Evolutionary conservation across 2,113 vertebrate species (phyloP), one percentile per base, ranked within the genome.

Genomic region (Cryptotis parvus): DNA sequence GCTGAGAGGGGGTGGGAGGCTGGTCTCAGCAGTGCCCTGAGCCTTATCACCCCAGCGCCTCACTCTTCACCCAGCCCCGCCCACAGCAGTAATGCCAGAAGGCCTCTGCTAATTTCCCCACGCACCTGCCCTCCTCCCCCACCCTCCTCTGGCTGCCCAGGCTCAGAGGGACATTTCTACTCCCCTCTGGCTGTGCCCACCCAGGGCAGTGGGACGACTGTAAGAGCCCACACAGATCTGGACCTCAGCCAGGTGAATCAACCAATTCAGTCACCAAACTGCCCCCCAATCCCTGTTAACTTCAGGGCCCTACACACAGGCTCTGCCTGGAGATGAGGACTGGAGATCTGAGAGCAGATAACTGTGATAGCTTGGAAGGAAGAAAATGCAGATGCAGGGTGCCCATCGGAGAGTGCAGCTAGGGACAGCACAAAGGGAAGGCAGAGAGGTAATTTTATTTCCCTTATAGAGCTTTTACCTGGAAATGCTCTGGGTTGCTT

Each of bases 101-200:
- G 95, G 95, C 90, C 70, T 87, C 95, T 96, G 94, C n/a, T n/a
- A n/a, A n/a, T 97, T 95, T 96, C 96, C 94, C 95, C n/a, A 88
- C 86, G 90, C 95, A 96, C 95, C 95, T 96, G 95, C 88, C 94
- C 73, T 75, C 88, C 82, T 85, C 63, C 66, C 93, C 94, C 95
- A n/a, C 95, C 95, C 91, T 72, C 89, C 72, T 83, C 69, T 63
- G 77, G 88, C 83, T 91, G 90, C 95, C 94, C 88, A 85, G 95
- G 89, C 76, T 93, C 69, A 68, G 43, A 91, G 86, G 58, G 88
- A 91, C 58, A 61, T 77, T 70, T 76, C 82, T 82, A n/a, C 87
- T 89, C 37, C 77, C 55, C 52, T 18, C 79, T 52, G 77, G 49
- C 68, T 66, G 85, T 72, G 90, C 85, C 72, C 68, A 93, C 74